These are phyloP conservation scores for Rhabdomys pumilio DNA, from an alignment of 2,797 vertebrate genomes.

Conservation along the genomic window DNA sequence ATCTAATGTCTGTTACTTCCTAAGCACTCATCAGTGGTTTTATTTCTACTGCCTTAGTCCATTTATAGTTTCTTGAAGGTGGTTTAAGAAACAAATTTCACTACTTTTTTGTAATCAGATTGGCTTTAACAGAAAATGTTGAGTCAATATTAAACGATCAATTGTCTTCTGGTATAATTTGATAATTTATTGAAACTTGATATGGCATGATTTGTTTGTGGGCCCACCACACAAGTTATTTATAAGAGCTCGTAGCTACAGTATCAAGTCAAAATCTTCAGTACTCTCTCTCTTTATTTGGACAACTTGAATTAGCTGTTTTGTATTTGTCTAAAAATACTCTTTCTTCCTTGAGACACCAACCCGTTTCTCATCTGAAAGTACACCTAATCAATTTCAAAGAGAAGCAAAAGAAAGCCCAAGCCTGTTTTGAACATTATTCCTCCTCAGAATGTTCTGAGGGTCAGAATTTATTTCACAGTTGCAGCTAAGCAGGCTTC, in stretches of 20 bases:
- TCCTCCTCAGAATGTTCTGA: constrained; percentile 79
- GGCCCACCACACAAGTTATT: neutral
- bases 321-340: constrained; percentile 75
- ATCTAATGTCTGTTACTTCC: constrained; percentile 71
- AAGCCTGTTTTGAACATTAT: constrained; percentile 56
- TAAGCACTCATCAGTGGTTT: constrained; percentile 70
- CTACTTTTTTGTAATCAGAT: constrained; percentile 45
- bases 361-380: constrained; percentile 69
- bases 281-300: neutral
- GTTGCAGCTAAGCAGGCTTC: constrained; percentile 71
- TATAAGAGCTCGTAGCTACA: constrained; percentile 51
- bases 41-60: constrained; percentile 50
- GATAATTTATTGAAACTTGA: constrained; percentile 4
- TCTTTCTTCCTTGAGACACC: constrained; percentile 65
- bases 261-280: constrained; percentile 38
- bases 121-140: constrained; percentile 49
- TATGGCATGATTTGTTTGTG: constrained; percentile 49
- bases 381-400: constrained; percentile 84
- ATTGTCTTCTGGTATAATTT: constrained; percentile 60
- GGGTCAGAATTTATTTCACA: constrained; percentile 76
- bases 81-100: constrained; percentile 51
- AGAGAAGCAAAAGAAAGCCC: constrained; percentile 78
- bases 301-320: constrained; percentile 61
- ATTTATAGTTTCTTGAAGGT: constrained; percentile 67
- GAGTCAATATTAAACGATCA: constrained; percentile 53